Evolutionary conservation across 1,140 invertebrate species (phyloP).

Genomic region (Megathymus violae): DNA sequence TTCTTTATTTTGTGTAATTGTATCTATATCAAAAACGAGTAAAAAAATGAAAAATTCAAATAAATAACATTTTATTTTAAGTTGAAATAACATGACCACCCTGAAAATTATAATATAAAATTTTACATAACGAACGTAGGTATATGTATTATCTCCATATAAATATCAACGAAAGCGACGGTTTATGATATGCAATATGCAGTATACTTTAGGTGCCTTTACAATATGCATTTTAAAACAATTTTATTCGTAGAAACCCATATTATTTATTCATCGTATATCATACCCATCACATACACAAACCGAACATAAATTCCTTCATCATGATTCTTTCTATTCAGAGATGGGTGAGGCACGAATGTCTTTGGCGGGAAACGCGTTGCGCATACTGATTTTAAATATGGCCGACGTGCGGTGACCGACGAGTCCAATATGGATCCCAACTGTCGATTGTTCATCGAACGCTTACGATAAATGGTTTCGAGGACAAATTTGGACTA

Average conservation of each 20-base stretch:
- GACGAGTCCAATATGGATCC: conserved; percentile 59
- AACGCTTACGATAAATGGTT: conserved; percentile 54
- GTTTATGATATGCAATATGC: conserved; percentile 36
- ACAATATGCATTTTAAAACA: conserved; percentile 44
- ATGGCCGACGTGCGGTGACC: conserved; percentile 47
- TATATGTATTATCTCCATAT: no score
- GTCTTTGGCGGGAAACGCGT: conserved; percentile 69
- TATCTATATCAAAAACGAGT: no score
- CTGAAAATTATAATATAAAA: no score
- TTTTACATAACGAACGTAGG: no score
- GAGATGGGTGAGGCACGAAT: conserved; percentile 66
- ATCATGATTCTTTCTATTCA: conserved; percentile 78
- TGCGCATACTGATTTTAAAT: conserved; percentile 54
- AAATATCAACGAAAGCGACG: conserved; percentile 2
- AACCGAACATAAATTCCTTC: conserved; percentile 73
- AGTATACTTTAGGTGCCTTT: conserved; percentile 2
- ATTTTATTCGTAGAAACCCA: conserved; percentile 60
- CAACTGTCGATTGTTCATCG: conserved; percentile 59
- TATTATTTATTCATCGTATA: conserved; percentile 75
- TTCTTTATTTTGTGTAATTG: no score
- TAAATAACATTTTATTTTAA: no score
- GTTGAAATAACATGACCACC: no score
- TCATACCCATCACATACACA: conserved; percentile 57
- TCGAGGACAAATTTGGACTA: conserved; percentile 58
- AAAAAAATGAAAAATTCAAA: no score